phyloP scores from a whole-genome alignment of 2,797 vertebrate genomes.

The Thunnus albacares region DNA sequence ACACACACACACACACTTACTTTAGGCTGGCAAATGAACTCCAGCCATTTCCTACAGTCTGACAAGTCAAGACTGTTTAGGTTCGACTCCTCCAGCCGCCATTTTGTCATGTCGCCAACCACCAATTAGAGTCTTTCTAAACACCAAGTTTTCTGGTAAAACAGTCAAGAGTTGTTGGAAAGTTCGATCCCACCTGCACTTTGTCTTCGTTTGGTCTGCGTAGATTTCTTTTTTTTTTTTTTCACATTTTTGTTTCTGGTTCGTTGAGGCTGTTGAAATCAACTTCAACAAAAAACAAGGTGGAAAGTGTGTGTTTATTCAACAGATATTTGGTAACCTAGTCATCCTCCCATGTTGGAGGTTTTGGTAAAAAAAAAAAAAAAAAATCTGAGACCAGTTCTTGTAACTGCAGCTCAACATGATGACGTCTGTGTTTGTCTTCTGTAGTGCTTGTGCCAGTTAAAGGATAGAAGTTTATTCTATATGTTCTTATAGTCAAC shows the following conservation, averaged over 20 bases:
- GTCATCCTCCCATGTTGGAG: neutral
- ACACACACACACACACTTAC: constrained; percentile 2
- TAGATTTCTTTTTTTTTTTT: neutral
- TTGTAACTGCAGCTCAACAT: neutral
- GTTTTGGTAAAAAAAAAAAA: constrained; percentile 17
- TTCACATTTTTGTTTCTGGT: neutral
- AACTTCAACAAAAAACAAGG: neutral
- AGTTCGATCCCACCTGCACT: constrained; percentile 7
- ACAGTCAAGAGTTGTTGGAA: neutral
- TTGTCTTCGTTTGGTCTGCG: neutral
- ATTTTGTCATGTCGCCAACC: neutral
- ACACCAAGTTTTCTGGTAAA: neutral
- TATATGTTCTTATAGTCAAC: neutral
- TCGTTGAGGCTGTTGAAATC: neutral
- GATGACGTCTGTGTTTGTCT: neutral
- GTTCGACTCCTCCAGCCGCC: neutral
- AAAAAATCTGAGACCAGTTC: neutral
- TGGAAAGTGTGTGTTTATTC: constrained; percentile 1
- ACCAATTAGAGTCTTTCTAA: neutral
- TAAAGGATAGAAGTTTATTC: neutral
- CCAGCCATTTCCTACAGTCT: constrained; percentile 1
- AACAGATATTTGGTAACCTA: neutral
- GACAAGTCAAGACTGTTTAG: neutral
- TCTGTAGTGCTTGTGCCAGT: neutral
- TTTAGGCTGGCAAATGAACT: constrained; percentile 1